These are phyloP conservation scores for Chromoteleia sp. DNA, from an alignment of 2,888 invertebrate species.

Conservation along the genomic window DNA sequence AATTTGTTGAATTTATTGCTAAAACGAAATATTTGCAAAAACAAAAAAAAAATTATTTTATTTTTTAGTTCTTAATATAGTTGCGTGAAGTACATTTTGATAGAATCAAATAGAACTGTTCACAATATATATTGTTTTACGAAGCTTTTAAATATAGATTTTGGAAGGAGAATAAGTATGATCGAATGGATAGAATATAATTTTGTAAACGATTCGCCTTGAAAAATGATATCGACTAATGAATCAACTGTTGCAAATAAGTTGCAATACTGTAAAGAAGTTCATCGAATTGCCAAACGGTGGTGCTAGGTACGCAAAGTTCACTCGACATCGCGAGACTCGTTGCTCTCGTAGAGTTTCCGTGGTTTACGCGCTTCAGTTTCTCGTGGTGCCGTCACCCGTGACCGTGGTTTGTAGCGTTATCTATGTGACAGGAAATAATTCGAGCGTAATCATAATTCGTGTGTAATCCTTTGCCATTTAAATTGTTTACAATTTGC, in stretches of 20 bases:
- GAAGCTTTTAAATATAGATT: no score
- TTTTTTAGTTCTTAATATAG: no score
- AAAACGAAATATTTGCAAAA: no score
- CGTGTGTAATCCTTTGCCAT: neutral
- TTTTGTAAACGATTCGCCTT: no score
- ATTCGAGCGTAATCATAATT: constrained; percentile 23
- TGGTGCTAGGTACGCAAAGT: constrained; percentile 34
- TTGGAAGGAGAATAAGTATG: no score
- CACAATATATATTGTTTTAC: no score
- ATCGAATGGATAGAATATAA: no score
- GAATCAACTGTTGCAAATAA: constrained; percentile 29
- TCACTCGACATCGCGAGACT: neutral
- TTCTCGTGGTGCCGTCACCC: constrained; percentile 55
- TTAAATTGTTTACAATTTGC: constrained; percentile 2
- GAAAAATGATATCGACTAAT: neutral
- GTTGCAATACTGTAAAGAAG: neutral
- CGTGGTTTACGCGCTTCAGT: constrained; percentile 48
- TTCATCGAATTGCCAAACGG: constrained; percentile 12
- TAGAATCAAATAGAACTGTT: no score
- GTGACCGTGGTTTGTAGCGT: constrained; percentile 30
- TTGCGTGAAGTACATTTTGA: no score
- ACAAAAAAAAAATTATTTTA: no score
- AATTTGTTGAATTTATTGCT: no score
- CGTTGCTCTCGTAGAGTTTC: constrained; percentile 27
- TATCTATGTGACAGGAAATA: constrained; percentile 11